Conservation (phyloP, 2,113 vertebrate genomes). For the Emydocephalus ijimae region DNA sequence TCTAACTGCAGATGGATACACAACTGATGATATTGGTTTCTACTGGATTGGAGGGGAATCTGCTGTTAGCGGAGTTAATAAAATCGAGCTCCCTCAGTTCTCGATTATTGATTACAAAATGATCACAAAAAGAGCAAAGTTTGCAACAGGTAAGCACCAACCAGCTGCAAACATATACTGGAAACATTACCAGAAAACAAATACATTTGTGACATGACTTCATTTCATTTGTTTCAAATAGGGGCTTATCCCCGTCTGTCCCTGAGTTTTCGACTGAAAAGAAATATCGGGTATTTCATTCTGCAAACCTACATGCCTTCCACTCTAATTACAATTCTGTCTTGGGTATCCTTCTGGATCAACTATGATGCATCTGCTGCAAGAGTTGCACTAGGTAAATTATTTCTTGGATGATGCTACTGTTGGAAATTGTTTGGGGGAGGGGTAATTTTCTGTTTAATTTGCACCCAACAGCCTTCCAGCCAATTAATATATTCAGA, state of each 20-base stretch:
- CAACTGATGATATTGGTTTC: conserved; percentile 94
- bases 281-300: conserved; percentile 92
- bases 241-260: conserved; percentile 90
- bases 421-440: neutral
- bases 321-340: conserved; percentile 86
- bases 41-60: conserved; percentile 88
- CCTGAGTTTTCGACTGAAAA: conserved; percentile 86
- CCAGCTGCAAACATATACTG: neutral
- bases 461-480: neutral
- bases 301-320: conserved; percentile 91
- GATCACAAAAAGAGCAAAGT: conserved; percentile 87
- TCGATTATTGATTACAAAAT: conserved; percentile 91
- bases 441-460: neutral
- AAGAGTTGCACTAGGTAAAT: conserved; percentile 89
- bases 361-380: conserved; percentile 93
- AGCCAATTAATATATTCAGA: neutral
- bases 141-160: conserved; percentile 83
- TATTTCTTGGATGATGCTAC: neutral
- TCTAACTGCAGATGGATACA: conserved; percentile 83
- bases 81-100: conserved; percentile 93
- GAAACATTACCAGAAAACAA: neutral
- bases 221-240: conserved; percentile 53
- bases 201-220: conserved; percentile 16
- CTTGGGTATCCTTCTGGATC: conserved; percentile 92
- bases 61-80: conserved; percentile 87